Conservation (phyloP, 92 coral and sea anemone species). For the Paramuricea clavata region DNA sequence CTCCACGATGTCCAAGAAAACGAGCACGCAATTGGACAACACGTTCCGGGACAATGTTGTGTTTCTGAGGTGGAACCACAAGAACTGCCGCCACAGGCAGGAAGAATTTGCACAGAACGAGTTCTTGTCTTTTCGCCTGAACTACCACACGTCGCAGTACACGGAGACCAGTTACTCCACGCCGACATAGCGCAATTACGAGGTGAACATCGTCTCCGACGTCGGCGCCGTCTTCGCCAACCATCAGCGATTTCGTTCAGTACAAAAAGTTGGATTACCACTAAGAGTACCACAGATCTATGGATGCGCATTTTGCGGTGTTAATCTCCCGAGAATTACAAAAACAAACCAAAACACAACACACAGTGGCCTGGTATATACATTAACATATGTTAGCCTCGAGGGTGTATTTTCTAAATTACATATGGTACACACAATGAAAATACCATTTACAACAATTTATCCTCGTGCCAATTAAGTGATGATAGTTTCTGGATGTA, state of each 20-base stretch:
- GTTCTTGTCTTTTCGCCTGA: slow-evolving; percentile 61
- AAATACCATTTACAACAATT: no score
- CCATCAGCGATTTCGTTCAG: not conserved
- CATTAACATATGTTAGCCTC: no score
- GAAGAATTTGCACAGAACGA: slow-evolving; percentile 39
- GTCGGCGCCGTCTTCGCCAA: slow-evolving; percentile 36
- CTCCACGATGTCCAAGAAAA: slow-evolving; percentile 87
- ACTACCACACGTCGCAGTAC: slow-evolving; percentile 73
- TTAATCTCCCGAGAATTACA: not conserved
- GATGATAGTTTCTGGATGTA: no score
- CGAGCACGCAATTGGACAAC: slow-evolving; percentile 78
- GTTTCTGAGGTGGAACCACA: slow-evolving; percentile 33
- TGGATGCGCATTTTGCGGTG: not conserved
- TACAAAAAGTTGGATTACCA: not conserved
- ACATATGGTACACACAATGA: no score
- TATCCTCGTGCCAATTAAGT: no score
- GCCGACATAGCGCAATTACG: slow-evolving; percentile 68
- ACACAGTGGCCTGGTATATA: no score
- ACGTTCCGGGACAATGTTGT: slow-evolving; percentile 72
- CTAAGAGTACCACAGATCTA: not conserved
- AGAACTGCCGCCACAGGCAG: slow-evolving; percentile 1
- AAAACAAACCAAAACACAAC: no score
- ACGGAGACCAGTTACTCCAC: slow-evolving; percentile 77
- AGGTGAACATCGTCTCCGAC: slow-evolving; percentile 71
- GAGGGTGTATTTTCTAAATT: no score